Evolutionary conservation across 2,888 invertebrate genomes (phyloP).

Genomic region (Tetanocera ferruginea): DNA sequence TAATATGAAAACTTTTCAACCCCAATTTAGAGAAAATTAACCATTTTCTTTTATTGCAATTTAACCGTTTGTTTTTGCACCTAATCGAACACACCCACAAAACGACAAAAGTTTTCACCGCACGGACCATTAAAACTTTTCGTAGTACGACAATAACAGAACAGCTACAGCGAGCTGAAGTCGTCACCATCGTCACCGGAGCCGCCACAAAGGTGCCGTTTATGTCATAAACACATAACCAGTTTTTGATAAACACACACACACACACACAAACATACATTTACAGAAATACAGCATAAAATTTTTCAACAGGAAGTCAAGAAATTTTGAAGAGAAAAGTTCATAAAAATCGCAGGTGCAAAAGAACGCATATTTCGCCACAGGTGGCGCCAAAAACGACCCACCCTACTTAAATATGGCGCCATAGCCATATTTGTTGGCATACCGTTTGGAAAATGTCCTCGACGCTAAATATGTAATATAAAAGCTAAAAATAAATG

Average conservation of each 20-base stretch:
- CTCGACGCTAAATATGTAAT: background rate
- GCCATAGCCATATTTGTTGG: background rate
- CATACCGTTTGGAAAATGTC: conserved; percentile 8
- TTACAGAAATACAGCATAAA: conserved; percentile 1
- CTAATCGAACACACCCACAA: conserved; percentile 20
- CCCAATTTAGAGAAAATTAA: conserved; percentile 20
- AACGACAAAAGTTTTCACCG: conserved; percentile 31
- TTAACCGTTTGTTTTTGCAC: conserved; percentile 30
- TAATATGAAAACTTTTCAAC: conserved; percentile 17
- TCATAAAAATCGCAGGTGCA: conserved; percentile 30
- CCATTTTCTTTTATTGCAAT: conserved; percentile 26
- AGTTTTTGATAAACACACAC: conserved; percentile 20
- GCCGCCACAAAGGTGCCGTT: conserved; percentile 27
- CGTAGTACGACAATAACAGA: background rate
- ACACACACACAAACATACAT: background rate
- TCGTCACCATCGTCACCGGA: background rate
- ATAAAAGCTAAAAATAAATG: conserved; percentile 5
- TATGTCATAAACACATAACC: conserved; percentile 33
- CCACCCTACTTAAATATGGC: background rate
- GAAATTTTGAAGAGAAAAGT: background rate
- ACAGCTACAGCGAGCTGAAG: background rate
- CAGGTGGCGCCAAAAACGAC: conserved; percentile 36
- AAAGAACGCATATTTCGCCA: conserved; percentile 19
- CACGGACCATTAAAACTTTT: conserved; percentile 29
- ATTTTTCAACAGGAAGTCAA: background rate